Evolutionary conservation across 2,888 invertebrate species (phyloP), one percentile per base, ranked within the genome.

Genomic region (Hymenopus coronatus): DNA sequence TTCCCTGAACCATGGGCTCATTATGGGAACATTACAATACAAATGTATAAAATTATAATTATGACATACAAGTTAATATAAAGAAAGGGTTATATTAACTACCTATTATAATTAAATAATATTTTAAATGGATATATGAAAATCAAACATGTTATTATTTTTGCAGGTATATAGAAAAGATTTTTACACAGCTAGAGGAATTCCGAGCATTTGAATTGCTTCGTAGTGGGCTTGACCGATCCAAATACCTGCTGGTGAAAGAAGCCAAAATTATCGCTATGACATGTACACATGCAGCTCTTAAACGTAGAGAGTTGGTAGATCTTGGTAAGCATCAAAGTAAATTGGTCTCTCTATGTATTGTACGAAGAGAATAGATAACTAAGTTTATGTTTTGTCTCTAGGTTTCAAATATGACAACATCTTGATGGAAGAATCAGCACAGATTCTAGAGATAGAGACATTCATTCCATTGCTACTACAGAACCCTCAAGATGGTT

Each of bases 231-330:
- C 94, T 98, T 86, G 99, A 99, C 93, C 95, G 99, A 86, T 98
- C 99, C 0, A 98, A 99, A 92, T 99, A 99, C 93, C 94, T 99
- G 89, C 94, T 99, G 88, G 99, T 99, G 0, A 98, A 99, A 92
- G 99, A 99, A 93, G 99, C 99, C 0, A 99, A 99, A 94, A 99
- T 99, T 89, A 99, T 99, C 91, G 99, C 99, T 1, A 99, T 99
- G 99, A 99, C 99, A 0, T 99, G 99, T 94, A 99, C 99, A 0
- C 99, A 99, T 93, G 99, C 99, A 0, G 99, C 99, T 0, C 94
- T 99, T 20, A 99, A 99, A 92, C 95, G 99, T 46, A 97, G 98
- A 88, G 99, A 99, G 93, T 94, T 99, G 6, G 99, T 99, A 0
- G 97, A 98, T 92, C 96, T 98, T 93, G 97, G 97, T 95, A 94